These are phyloP conservation scores for Xestoiulus laeticollis DNA, from an alignment of 2,888 invertebrate species.

Conservation along the genomic window DNA sequence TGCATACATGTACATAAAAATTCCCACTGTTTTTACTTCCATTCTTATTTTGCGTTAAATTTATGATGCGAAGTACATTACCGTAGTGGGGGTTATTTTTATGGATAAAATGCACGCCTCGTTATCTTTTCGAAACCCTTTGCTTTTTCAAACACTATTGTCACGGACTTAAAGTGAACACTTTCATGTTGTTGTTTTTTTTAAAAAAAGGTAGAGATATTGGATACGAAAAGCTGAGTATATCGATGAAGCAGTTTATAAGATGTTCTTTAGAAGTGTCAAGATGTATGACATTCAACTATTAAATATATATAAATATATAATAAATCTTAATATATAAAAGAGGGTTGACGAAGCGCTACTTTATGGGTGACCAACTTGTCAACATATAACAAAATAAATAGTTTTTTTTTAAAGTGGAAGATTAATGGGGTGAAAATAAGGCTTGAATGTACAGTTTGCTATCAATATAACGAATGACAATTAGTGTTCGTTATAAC, in stretches of 20 bases:
- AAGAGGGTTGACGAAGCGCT: neutral
- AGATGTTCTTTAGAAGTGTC: neutral
- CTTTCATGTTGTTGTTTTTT: neutral
- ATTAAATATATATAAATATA: neutral
- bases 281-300: neutral
- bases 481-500: no score
- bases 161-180: neutral
- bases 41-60: neutral
- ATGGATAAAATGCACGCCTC: slow-evolving; percentile 16
- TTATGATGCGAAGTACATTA: neutral
- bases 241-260: neutral
- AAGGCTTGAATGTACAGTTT: no score
- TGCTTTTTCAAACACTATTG: neutral
- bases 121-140: neutral
- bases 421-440: neutral
- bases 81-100: slow-evolving; percentile 7
- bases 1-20: neutral
- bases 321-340: no score
- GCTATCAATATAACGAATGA: no score
- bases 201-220: neutral
- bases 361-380: neutral
- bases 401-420: neutral
- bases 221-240: neutral
- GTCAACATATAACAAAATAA: neutral
- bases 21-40: slow-evolving; percentile 7